phyloP scores from a whole-genome alignment of 2,113 vertebrate genomes.

The Datnioides undecimradiatus region DNA sequence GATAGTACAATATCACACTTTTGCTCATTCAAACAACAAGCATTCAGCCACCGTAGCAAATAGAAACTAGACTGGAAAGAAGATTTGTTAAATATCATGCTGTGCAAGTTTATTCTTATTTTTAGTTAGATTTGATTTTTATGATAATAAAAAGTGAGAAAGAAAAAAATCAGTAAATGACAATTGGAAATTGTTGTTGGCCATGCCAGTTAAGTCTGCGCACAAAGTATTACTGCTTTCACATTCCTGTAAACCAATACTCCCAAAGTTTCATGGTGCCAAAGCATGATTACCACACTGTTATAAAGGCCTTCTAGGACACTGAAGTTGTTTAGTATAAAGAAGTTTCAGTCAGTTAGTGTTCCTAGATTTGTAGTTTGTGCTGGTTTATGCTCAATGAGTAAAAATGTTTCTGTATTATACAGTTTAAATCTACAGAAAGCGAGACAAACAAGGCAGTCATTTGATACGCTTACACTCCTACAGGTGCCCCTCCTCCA shows the following conservation, averaged over 20 bases:
- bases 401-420: not conserved
- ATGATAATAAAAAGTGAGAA: not conserved
- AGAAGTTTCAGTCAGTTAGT: not conserved
- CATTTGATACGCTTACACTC: not conserved
- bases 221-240: conserved; percentile 9
- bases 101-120: too few relatives aligned
- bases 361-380: not conserved
- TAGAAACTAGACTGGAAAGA: not conserved
- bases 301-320: not conserved
- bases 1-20: too few relatives aligned
- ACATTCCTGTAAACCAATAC: conserved; percentile 56
- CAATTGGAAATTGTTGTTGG: not conserved
- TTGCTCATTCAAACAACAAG: not conserved
- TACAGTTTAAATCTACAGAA: not conserved
- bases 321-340: conserved; percentile 6
- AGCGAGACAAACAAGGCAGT: not conserved
- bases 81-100: too few relatives aligned
- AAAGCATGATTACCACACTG: not conserved
- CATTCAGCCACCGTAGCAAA: not conserved
- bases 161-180: not conserved
- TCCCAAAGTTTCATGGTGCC: conserved; percentile 10
- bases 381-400: not conserved
- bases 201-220: not conserved
- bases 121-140: not conserved
- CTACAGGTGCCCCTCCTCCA: conserved; percentile 35